Evolutionary conservation across 2,113 vertebrate species (phyloP).

Genomic region (Aviceda subcristata): DNA sequence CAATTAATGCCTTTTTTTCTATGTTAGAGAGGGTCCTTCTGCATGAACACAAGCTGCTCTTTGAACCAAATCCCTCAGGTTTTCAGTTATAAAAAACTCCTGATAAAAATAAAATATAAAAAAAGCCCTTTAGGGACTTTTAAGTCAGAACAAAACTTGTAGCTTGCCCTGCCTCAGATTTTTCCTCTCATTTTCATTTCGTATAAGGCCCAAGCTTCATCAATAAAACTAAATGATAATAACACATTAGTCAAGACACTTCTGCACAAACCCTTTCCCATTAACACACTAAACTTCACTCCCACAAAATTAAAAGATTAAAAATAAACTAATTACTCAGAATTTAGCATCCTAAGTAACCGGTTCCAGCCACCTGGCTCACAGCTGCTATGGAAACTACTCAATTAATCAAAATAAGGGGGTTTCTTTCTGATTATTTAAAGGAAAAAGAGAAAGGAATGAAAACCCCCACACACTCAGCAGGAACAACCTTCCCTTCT

Average conservation of each 20-base stretch:
- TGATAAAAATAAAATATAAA: conserved; percentile 42
- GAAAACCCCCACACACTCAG: background rate
- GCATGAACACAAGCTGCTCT: background rate
- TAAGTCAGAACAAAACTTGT: conserved; percentile 2
- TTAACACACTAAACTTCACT: conserved; percentile 52
- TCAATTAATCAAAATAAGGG: conserved; percentile 61
- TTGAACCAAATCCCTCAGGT: conserved; percentile 31
- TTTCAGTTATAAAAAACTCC: conserved; percentile 22
- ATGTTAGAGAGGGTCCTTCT: background rate
- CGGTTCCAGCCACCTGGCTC: conserved; percentile 53
- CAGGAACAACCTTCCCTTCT: background rate
- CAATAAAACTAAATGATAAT: conserved; percentile 54
- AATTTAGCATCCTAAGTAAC: conserved; percentile 49
- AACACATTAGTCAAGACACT: conserved; percentile 46
- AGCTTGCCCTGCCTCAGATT: background rate
- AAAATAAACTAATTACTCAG: conserved; percentile 67
- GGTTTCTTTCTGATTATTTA: background rate
- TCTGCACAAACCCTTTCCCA: conserved; percentile 4
- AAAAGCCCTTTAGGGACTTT: background rate
- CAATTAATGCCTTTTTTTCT: conserved; percentile 8
- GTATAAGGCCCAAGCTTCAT: background rate
- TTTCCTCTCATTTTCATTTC: background rate
- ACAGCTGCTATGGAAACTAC: conserved; percentile 62
- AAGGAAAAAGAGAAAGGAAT: background rate
- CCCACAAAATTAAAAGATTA: conserved; percentile 55